Conservation (phyloP, 1,140 invertebrate species). For the Drosophila grimshawi region DNA sequence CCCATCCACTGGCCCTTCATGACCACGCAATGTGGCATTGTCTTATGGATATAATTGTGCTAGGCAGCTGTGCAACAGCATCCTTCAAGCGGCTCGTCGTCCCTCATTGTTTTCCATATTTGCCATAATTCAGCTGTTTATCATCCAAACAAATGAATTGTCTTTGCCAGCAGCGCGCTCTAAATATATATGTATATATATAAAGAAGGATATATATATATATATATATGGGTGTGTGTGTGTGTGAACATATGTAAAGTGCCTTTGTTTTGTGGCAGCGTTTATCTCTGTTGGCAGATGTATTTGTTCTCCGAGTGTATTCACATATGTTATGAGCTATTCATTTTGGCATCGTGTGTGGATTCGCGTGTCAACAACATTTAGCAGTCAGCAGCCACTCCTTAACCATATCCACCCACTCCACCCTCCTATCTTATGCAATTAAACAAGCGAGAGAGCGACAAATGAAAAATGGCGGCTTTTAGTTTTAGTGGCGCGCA, state of each 20-base stretch:
- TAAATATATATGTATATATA: neutral
- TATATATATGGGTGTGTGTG: constrained; percentile 11
- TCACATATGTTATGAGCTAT: constrained; percentile 68
- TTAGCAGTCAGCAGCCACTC: constrained; percentile 49
- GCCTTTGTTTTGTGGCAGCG: constrained; percentile 45
- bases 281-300: constrained; percentile 36
- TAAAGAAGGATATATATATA: neutral
- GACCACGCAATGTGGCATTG: constrained; percentile 42
- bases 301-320: constrained; percentile 39
- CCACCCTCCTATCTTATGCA: constrained; percentile 51
- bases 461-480: constrained; percentile 64
- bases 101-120: constrained; percentile 64
- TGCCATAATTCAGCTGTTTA: constrained; percentile 71
- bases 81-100: constrained; percentile 38
- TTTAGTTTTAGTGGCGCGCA: constrained; percentile 37
- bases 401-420: neutral
- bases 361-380: constrained; percentile 70
- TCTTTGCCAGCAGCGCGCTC: constrained; percentile 52
- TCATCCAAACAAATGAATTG: constrained; percentile 71
- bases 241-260: constrained; percentile 26
- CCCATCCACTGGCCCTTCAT: neutral
- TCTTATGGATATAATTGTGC: constrained; percentile 47
- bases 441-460: constrained; percentile 55
- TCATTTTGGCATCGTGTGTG: constrained; percentile 59
- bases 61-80: constrained; percentile 33